These are phyloP conservation scores for Eidolon helvum DNA, from an alignment of 2,113 vertebrate species.

Conservation along the genomic window DNA sequence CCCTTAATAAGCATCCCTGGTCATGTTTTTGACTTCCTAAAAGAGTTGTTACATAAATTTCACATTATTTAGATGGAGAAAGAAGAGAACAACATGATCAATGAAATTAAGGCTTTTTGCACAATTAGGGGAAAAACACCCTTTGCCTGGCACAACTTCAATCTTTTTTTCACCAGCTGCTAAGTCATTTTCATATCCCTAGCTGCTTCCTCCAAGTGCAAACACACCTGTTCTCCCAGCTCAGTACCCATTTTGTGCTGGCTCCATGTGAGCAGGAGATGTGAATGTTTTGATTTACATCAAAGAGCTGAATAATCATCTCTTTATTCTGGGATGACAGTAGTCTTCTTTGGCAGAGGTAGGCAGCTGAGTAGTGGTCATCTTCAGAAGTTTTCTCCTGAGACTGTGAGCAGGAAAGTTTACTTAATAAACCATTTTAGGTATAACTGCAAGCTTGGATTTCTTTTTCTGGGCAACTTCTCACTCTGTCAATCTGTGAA, in stretches of 20 bases:
- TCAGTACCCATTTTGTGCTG: constrained; percentile 84
- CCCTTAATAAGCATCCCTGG: constrained; percentile 57
- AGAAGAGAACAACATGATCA: constrained; percentile 81
- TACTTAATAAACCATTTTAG: constrained; percentile 32
- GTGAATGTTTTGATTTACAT: constrained; percentile 77
- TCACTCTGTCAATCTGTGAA: background rate
- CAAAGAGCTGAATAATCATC: constrained; percentile 65
- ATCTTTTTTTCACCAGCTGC: constrained; percentile 87
- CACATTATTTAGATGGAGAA: constrained; percentile 69
- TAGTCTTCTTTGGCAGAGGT: constrained; percentile 40
- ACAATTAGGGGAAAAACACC: constrained; percentile 83
- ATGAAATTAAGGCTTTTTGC: constrained; percentile 82
- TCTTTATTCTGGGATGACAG: constrained; percentile 63
- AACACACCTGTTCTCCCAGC: constrained; percentile 88
- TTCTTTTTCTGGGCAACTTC: constrained; percentile 13
- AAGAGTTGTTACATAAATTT: constrained; percentile 62
- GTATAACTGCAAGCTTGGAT: background rate
- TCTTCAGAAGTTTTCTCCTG: constrained; percentile 9
- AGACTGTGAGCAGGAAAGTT: background rate
- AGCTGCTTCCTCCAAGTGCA: constrained; percentile 82
- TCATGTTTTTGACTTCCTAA: constrained; percentile 69
- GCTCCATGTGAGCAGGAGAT: constrained; percentile 76
- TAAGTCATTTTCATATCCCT: constrained; percentile 86
- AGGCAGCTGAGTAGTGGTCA: background rate
- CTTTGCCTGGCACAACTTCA: constrained; percentile 86